Percentiles rank a stretch among this genome's conserved stretches.
These are phyloP conservation scores for Ditylenchus dipsaci DNA, from an alignment of 1,140 invertebrate genomes.

Conservation along the genomic window DNA sequence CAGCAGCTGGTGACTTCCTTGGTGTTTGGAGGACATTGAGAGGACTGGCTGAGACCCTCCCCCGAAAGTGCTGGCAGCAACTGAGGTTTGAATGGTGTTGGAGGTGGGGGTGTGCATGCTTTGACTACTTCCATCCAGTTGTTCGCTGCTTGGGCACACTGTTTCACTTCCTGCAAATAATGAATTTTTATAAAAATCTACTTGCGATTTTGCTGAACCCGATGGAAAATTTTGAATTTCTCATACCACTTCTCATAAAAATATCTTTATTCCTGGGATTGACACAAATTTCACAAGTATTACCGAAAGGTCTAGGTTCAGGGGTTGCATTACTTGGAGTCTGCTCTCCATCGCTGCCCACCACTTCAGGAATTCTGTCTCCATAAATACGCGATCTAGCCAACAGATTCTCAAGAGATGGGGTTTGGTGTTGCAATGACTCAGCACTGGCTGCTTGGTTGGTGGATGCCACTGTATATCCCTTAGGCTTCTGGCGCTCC, in stretches of 20 bases:
- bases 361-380: slow-evolving; percentile 36
- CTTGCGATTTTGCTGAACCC: no score
- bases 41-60: slow-evolving; percentile 35
- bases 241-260: background rate
- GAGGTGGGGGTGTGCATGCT: no score
- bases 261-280: no score
- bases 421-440: slow-evolving; percentile 51
- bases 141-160: background rate
- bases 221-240: background rate
- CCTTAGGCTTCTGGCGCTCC: slow-evolving; percentile 9
- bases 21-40: background rate
- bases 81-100: background rate
- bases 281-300: background rate
- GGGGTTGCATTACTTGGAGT: background rate
- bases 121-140: background rate
- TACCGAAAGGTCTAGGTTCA: background rate
- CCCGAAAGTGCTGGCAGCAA: slow-evolving; percentile 19
- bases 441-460: slow-evolving; percentile 54
- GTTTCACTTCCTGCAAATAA: background rate
- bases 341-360: slow-evolving; percentile 10
- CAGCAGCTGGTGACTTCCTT: background rate
- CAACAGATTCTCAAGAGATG: slow-evolving; percentile 54
- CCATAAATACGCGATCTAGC: slow-evolving; percentile 34
- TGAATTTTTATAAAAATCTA: no score
- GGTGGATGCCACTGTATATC: slow-evolving; percentile 38